Conservation (phyloP, 2,888 invertebrate species). For the Adelphocoris suturalis region DNA sequence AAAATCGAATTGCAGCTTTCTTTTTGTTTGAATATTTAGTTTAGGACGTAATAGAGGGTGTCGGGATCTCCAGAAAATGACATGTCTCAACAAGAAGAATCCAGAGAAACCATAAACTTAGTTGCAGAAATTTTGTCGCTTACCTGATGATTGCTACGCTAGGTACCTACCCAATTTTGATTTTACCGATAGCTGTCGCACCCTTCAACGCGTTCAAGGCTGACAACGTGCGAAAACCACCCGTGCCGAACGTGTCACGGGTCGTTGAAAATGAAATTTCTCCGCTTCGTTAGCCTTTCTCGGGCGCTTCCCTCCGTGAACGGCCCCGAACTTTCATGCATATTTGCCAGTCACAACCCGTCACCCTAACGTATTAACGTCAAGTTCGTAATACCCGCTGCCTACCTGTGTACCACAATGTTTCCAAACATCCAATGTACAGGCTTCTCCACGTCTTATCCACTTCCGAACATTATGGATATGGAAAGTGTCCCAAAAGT, state of each 20-base stretch:
- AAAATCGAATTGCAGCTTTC: too few relatives aligned
- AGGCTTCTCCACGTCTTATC: too few relatives aligned
- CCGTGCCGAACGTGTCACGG: slow-evolving; percentile 42
- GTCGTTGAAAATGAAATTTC: slow-evolving; percentile 56
- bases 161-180: not conserved
- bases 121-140: too few relatives aligned
- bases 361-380: not conserved
- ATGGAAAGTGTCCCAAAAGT: too few relatives aligned
- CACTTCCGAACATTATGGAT: too few relatives aligned
- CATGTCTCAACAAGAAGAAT: not conserved
- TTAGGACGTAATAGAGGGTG: too few relatives aligned
- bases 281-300: slow-evolving; percentile 53
- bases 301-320: not conserved
- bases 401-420: too few relatives aligned
- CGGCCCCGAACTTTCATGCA: not conserved
- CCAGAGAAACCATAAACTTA: too few relatives aligned
- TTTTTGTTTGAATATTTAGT: too few relatives aligned
- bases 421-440: too few relatives aligned
- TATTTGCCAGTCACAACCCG: slow-evolving; percentile 22
- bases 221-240: slow-evolving; percentile 25
- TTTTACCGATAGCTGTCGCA: not conserved
- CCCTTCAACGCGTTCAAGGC: slow-evolving; percentile 8
- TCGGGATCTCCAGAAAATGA: too few relatives aligned
- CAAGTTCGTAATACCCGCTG: not conserved
- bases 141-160: too few relatives aligned